Conservation (phyloP, 2,888 invertebrate genomes). For the Nudaria mundana region DNA sequence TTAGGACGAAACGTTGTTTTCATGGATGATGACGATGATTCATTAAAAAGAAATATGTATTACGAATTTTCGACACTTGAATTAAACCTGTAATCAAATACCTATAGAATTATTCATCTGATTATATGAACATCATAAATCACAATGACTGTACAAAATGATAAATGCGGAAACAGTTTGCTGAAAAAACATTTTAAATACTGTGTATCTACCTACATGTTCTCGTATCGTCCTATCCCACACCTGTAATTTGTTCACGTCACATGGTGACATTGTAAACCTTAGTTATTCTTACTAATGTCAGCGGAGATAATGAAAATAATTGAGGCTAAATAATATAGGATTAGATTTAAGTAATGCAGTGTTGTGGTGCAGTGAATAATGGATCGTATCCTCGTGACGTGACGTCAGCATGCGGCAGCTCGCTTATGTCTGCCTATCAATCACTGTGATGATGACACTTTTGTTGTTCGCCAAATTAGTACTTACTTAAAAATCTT, state of each 20-base stretch:
- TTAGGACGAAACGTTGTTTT: too few relatives aligned
- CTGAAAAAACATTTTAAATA: conserved; percentile 54
- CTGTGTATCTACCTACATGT: conserved; percentile 34
- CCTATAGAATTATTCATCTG: conserved; percentile 25
- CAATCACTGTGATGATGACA: conserved; percentile 21
- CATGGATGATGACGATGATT: too few relatives aligned
- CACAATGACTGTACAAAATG: conserved; percentile 31
- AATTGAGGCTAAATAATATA: conserved; percentile 75
- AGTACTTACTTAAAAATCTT: conserved; percentile 19
- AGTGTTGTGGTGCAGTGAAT: conserved; percentile 53
- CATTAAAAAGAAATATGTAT: not conserved
- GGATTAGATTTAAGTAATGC: conserved; percentile 74
- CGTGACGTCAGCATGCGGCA: conserved; percentile 37
- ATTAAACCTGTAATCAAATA: conserved; percentile 14
- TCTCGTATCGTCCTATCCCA: too few relatives aligned
- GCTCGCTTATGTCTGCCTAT: conserved; percentile 16
- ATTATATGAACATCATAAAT: conserved; percentile 31
- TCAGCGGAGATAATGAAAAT: conserved; percentile 75
- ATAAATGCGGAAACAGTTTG: conserved; percentile 52
- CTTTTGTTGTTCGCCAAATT: conserved; percentile 44
- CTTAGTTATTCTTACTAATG: conserved; percentile 65
- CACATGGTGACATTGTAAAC: conserved; percentile 72
- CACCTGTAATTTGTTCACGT: conserved; percentile 71
- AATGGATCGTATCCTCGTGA: conserved; percentile 60
- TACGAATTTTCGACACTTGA: conserved; percentile 1